phyloP scores from a whole-genome alignment of 2,888 invertebrate genomes.

The Trissoscelio sp. region DNA sequence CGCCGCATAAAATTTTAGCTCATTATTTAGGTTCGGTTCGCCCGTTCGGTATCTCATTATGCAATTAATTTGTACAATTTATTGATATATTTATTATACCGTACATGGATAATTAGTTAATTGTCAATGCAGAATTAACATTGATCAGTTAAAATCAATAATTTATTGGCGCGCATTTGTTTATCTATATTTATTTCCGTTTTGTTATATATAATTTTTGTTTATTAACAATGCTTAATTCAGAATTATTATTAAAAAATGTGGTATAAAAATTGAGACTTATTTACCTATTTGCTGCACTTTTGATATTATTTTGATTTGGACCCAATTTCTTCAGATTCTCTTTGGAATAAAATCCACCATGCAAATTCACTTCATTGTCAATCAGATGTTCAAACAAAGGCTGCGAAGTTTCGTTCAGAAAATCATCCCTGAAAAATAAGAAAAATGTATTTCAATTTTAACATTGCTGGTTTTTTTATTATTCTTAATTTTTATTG shows the following conservation, averaged over 20 bases:
- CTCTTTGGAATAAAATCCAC: conserved; percentile 79
- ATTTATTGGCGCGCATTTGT: background rate
- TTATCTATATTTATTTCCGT: background rate
- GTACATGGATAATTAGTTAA: background rate
- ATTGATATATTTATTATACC: background rate
- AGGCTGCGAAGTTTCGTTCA: conserved; percentile 75
- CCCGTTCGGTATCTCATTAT: background rate
- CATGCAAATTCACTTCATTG: conserved; percentile 76
- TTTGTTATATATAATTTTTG: too few relatives aligned
- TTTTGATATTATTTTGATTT: conserved; percentile 59
- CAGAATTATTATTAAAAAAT: too few relatives aligned
- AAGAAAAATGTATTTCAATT: background rate
- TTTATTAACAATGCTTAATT: too few relatives aligned
- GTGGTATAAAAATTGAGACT: too few relatives aligned
- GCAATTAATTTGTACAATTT: background rate
- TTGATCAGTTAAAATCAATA: background rate
- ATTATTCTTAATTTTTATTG: too few relatives aligned
- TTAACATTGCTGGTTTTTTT: too few relatives aligned
- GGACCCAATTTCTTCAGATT: conserved; percentile 66
- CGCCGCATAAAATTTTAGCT: too few relatives aligned
- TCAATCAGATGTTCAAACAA: conserved; percentile 81
- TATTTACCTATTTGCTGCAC: too few relatives aligned
- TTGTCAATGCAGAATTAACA: background rate
- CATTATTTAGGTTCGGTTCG: too few relatives aligned
- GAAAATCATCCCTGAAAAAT: conserved; percentile 42